Conservation (phyloP, 2,888 invertebrate species). For the Mechanitis messenoides region DNA sequence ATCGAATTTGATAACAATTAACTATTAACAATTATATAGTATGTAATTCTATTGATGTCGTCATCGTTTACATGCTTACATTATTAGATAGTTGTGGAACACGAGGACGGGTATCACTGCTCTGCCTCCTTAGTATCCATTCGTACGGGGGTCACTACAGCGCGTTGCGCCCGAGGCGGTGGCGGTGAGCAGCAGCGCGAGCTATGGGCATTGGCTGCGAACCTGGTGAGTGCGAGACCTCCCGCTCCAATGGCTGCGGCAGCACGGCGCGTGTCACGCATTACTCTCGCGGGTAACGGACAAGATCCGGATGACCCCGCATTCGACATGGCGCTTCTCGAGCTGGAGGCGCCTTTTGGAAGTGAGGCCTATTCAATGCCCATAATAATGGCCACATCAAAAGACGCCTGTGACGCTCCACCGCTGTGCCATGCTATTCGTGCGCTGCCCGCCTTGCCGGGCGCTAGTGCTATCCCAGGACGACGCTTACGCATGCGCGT, state of each 20-base stretch:
- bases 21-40: too few relatives aligned
- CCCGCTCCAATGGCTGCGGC: conserved; percentile 29
- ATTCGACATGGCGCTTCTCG: conserved; percentile 49
- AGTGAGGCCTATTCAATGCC: conserved; percentile 41
- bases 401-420: conserved; percentile 33
- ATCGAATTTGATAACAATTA: too few relatives aligned
- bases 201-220: conserved; percentile 39
- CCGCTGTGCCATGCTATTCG: conserved; percentile 44
- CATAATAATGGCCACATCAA: conserved; percentile 47
- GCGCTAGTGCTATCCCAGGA: conserved; percentile 5
- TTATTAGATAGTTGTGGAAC: conserved; percentile 44
- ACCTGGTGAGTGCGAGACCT: conserved; percentile 29
- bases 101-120: conserved; percentile 36
- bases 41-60: too few relatives aligned
- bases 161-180: conserved; percentile 38
- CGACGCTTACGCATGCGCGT: conserved; percentile 33
- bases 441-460: conserved; percentile 25
- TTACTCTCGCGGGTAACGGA: conserved; percentile 31
- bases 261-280: conserved; percentile 33
- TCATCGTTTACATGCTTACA: background rate
- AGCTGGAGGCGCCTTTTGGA: conserved; percentile 51
- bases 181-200: conserved; percentile 26
- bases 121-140: conserved; percentile 42
- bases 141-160: conserved; percentile 48
- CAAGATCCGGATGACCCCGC: conserved; percentile 30